phyloP scores from a whole-genome alignment of 2,797 vertebrate species.

The Leontopithecus rosalia region DNA sequence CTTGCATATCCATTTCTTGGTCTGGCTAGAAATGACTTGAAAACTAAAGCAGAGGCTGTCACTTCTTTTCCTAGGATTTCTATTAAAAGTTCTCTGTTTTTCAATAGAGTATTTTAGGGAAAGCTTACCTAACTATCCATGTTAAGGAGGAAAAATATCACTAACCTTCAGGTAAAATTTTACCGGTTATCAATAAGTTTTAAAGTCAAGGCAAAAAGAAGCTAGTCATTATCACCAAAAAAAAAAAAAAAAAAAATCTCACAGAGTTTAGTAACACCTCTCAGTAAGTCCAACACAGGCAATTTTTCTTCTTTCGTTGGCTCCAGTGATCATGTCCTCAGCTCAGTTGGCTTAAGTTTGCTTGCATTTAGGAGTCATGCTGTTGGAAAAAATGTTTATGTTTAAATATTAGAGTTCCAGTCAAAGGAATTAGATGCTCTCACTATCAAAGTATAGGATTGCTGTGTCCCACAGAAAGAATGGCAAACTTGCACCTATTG shows the following conservation, averaged over 20 bases:
- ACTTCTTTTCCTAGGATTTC: not conserved
- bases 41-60: not conserved
- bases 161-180: not conserved
- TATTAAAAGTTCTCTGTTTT: not conserved
- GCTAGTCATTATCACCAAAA: not conserved
- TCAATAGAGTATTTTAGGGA: not conserved
- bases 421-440: not conserved
- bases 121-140: not conserved
- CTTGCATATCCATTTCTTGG: not conserved
- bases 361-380: not conserved
- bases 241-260: not conserved
- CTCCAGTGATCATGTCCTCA: not conserved
- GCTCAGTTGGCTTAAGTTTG: not conserved
- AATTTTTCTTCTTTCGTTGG: not conserved
- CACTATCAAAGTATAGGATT: not conserved
- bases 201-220: conserved; percentile 21
- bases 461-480: not conserved
- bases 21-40: not conserved
- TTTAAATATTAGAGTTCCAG: not conserved
- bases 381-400: not conserved
- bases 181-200: not conserved
- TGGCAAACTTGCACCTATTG: not conserved
- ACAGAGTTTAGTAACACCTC: not conserved
- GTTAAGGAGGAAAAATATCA: not conserved
- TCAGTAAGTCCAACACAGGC: not conserved